These are phyloP conservation scores for Perccottus glenii DNA, from an alignment of 2,113 vertebrate genomes.

Conservation along the genomic window DNA sequence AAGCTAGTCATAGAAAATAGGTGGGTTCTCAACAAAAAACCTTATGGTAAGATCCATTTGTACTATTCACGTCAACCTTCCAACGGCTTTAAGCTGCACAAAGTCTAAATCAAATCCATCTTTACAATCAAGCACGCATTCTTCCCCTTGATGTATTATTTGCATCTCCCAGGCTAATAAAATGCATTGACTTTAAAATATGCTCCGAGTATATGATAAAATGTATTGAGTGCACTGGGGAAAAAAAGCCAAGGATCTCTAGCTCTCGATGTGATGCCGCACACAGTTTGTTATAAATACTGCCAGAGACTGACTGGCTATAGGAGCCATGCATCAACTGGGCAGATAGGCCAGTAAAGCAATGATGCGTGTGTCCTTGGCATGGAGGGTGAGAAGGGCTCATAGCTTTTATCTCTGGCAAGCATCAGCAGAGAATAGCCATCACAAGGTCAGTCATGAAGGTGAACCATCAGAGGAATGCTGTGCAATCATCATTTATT, in stretches of 20 bases:
- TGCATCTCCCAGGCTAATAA: constrained; percentile 30
- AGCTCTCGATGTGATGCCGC: constrained; percentile 50
- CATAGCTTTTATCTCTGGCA: constrained; percentile 71
- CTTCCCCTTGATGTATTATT: constrained; percentile 34
- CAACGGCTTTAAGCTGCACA: background rate
- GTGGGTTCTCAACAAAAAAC: background rate
- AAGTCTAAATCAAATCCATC: constrained; percentile 10
- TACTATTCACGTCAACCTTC: background rate
- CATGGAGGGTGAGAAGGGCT: constrained; percentile 48
- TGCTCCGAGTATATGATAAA: constrained; percentile 16
- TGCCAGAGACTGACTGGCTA: constrained; percentile 62
- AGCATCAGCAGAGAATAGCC: constrained; percentile 67
- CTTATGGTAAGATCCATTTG: background rate
- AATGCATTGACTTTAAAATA: constrained; percentile 22
- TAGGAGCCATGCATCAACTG: constrained; percentile 73
- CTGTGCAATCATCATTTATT: constrained; percentile 59
- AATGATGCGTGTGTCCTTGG: constrained; percentile 75
- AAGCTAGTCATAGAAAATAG: background rate
- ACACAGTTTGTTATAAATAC: constrained; percentile 67
- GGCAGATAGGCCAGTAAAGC: constrained; percentile 72
- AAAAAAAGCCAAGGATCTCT: constrained; percentile 40
- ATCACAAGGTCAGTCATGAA: constrained; percentile 67
- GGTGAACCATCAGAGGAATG: constrained; percentile 65
- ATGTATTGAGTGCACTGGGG: constrained; percentile 8
- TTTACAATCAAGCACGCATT: constrained; percentile 1